A percentile compares a stretch with the other conserved stretches of the same genome.
phyloP scores from a whole-genome alignment of 1,140 invertebrate species.

The Drosophila malerkotliana region DNA sequence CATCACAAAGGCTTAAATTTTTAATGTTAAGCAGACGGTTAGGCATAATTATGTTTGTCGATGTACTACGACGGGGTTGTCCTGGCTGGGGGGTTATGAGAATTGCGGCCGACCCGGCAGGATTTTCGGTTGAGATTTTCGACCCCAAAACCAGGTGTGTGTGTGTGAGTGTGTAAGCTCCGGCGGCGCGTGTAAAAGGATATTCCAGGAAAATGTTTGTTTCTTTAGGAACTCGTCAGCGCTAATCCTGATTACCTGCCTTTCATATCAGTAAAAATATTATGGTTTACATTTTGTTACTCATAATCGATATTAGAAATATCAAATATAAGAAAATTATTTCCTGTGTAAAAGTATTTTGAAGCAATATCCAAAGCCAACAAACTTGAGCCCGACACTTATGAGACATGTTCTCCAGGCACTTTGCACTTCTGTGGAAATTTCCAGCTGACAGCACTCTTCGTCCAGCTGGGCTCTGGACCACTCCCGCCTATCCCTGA shows the following conservation, averaged over 20 bases:
- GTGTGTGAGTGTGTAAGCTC: neutral
- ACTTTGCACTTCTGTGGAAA: slow-evolving; percentile 11
- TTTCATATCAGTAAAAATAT: neutral
- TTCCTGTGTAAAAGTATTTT: slow-evolving; percentile 4
- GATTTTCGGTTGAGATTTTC: slow-evolving; percentile 24
- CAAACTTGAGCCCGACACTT: slow-evolving; percentile 35
- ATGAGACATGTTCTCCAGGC: slow-evolving; percentile 26
- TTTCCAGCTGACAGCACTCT: slow-evolving; percentile 20
- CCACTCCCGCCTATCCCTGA: neutral
- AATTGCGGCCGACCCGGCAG: neutral
- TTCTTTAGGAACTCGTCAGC: neutral
- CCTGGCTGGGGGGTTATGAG: slow-evolving; percentile 1
- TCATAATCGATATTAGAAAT: no score
- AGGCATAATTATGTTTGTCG: slow-evolving; percentile 57
- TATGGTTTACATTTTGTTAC: no score
- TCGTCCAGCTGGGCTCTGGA: slow-evolving; percentile 37
- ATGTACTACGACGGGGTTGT: slow-evolving; percentile 1
- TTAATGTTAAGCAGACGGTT: slow-evolving; percentile 49
- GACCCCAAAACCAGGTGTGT: slow-evolving; percentile 19
- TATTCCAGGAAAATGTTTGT: neutral
- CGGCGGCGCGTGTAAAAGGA: neutral
- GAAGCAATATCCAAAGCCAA: slow-evolving; percentile 27
- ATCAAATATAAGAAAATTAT: neutral
- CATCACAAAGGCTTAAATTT: slow-evolving; percentile 39
- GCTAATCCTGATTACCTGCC: neutral